Base-by-base conservation (phyloP, 2,888 invertebrate genomes). In the Himalopsyche japonica region DNA sequence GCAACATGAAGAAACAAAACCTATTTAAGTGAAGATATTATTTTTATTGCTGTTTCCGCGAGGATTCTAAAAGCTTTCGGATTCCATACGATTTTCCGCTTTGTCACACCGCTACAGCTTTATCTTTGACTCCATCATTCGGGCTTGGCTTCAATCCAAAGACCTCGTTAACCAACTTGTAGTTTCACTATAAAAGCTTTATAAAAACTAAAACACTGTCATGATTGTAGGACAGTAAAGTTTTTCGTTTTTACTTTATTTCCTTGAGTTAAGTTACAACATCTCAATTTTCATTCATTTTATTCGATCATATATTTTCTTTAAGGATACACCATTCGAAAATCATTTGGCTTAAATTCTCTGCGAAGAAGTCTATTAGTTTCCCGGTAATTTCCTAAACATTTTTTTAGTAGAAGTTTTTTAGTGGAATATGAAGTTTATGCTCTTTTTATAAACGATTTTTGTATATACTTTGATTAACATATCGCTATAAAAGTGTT, bases 111-210 rank as follows among this genome's bases (percentile, higher is more conserved):
- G 24, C 37, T 37, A 79, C 79, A 32, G 30, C 64, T 78, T 79
- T 79, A 82, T 82, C 82, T 79, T 32, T 49, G 82, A 79, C 82
- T 82, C 82, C 79, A 84, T 84, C 84, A 49, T 37, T 27, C 34
- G 37, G 77, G n/a, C 78, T 84, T 84, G 84, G 84, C 81, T 27
- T 3, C 64, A 32, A 32, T 81, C 84, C 84, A 84, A 77, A 77
- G 57, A 47, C 43, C 84, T 84, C 70, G 84, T 84, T 82, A 84
- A 57, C 57, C 76, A 64, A 43, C 43, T 30, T 8, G 57, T 32
- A 34, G 80, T 80, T 57, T 81, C 43, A 70, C 43, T 27, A 64
- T 81, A 27, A 76, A 48, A 81, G 76, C 81, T 48, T 70, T 70
- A 70, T 30, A 70, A 57, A 70, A 70, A 70, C 70, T 48, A 30